Base-by-base conservation (phyloP, 2,113 vertebrate genomes). In the Sceloporus tristichus region DNA sequence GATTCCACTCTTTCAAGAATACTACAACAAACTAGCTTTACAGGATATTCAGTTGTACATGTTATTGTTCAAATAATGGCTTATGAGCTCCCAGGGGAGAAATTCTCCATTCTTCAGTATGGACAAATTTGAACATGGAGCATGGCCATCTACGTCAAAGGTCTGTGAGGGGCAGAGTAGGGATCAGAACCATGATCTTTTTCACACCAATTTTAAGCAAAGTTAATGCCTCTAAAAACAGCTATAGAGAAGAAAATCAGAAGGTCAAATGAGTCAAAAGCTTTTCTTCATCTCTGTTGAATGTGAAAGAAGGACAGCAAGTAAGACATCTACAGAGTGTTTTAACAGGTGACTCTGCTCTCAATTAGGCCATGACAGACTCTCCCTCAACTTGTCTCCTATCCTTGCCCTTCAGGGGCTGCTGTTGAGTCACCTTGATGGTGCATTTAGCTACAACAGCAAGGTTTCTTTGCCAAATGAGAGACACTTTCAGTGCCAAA, bases 381-480 rank as follows among this genome's bases (percentile, higher is more conserved):
- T 68, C 25, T 74, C 23, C 23, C 70, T 34, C 70, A 42, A n/a
- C 66, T 66, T 34, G n/a, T 40, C 82, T 65, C 59, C 75, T 66
- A 6, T 68, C 13, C 82, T 34, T 40, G 76, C 74, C 89, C 77
- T 85, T 87, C 89, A 42, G 9, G 75, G 38, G 21, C 14, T 87
- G 53, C 11, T 9, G 13, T n/a, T 18, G 73, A 65, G 73, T 82
- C 77, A 85, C 83, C 86, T n/a, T 76, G 77, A 59, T 16, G 10
- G 14, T 68, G 21, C 78, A 85, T 76, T 81, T 81, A 87, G 86
- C 14, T 19, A 34, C 6, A 85, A 71, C 48, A 81, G 18, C 27
- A 70, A 42, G 42, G 65, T 87, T 87, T 81, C 84, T 75, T 62
- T 59, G 82, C 86, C 89, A 88, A 77, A 27, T 70, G 34, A 85